Conservation (phyloP, 2,797 vertebrate species). For the Falco naumanni region DNA sequence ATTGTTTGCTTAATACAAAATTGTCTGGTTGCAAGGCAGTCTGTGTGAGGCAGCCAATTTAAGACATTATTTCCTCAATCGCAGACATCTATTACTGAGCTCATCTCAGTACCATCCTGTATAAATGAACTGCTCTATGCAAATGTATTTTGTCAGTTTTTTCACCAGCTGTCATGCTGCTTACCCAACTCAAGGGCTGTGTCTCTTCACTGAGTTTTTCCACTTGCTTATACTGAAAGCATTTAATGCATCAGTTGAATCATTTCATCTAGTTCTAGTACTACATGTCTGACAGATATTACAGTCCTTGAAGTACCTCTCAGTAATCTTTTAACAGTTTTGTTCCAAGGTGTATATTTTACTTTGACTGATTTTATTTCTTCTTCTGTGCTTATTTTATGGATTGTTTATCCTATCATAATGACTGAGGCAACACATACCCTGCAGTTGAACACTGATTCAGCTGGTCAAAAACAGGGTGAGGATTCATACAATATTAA, state of each 20-base stretch:
- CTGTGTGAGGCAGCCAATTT: neutral
- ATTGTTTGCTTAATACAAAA: neutral
- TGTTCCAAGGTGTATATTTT: neutral
- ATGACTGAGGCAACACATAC: neutral
- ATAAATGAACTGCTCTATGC: neutral
- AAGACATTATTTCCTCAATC: neutral
- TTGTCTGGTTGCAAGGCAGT: neutral
- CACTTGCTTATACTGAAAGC: neutral
- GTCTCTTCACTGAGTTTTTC: neutral
- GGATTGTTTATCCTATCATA: neutral
- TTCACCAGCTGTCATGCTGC: neutral
- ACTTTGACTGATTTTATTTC: neutral
- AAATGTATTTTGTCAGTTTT: slow-evolving; percentile 34
- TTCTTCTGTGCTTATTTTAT: neutral
- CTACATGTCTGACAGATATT: neutral
- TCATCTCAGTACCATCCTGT: neutral
- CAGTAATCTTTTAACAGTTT: neutral
- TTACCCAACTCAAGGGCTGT: neutral
- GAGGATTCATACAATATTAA: neutral
- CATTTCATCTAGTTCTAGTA: neutral
- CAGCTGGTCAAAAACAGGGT: neutral
- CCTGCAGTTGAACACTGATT: neutral
- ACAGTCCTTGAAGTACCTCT: neutral
- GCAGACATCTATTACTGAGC: neutral
- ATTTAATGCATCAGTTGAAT: neutral